Conservation (phyloP, 2,888 invertebrate genomes). For the Leucania comma region DNA sequence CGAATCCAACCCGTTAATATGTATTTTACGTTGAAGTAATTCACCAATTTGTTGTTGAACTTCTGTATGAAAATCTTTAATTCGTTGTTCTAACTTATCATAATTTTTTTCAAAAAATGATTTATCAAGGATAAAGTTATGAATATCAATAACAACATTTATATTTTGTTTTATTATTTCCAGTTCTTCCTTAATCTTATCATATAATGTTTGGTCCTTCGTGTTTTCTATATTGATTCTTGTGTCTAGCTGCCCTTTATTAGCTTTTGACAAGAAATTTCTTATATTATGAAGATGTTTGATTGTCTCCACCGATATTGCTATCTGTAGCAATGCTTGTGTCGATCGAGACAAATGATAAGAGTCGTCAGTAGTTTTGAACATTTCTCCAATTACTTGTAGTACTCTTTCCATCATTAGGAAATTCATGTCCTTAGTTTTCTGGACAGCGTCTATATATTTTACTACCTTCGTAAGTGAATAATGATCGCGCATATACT, state of each 20-base stretch:
- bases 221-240: conserved; percentile 13
- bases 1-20: neutral
- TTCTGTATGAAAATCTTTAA: conserved; percentile 2
- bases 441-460: conserved; percentile 24
- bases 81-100: conserved; percentile 1
- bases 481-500: conserved; percentile 38
- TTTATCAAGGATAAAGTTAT: conserved; percentile 32
- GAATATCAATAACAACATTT: conserved; percentile 19
- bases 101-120: conserved; percentile 33
- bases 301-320: conserved; percentile 15
- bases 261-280: conserved; percentile 18
- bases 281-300: conserved; percentile 23
- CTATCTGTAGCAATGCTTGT: conserved; percentile 28
- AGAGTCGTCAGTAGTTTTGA: conserved; percentile 15
- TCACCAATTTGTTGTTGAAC: neutral
- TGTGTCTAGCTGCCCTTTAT: conserved; percentile 17
- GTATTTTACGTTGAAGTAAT: neutral
- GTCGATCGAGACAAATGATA: conserved; percentile 24
- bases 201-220: conserved; percentile 16
- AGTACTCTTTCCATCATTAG: conserved; percentile 41
- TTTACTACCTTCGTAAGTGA: conserved; percentile 31
- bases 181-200: conserved; percentile 10
- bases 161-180: conserved; percentile 6
- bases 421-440: conserved; percentile 3
- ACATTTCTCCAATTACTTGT: conserved; percentile 52